Evolutionary conservation across 2,113 vertebrate species (phyloP), one percentile per base, ranked within the genome.

Genomic region (Stomatorhinus ivindoensis): DNA sequence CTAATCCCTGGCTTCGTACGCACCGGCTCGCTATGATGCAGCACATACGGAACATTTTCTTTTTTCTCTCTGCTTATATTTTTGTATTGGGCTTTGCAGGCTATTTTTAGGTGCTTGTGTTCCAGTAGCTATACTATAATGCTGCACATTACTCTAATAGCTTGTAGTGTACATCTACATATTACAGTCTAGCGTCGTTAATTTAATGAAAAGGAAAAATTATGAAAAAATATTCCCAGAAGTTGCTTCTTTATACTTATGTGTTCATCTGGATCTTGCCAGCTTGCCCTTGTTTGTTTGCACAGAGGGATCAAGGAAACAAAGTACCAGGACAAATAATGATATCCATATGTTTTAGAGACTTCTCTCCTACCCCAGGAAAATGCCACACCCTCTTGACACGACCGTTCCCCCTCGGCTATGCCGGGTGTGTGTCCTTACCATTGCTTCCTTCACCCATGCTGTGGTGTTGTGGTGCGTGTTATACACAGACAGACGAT

Each of bases 71-170:
- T n/a, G 21, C 44, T 87, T 93, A 90, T 91, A 92, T 21, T 92
- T 94, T 96, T 96, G 96, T 94, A 95, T 93, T 96, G 93, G 91
- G 95, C 95, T 96, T 96, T 94, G 95, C 95, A 95, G 94, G 94
- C 95, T 55, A 94, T 95, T 80, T 47, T 83, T 94, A 94, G 21
- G 55, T 89, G 94, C 95, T 95, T 95, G 96, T 95, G 95, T 95
- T 93, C 94, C 95, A 92, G 94, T 94, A 95, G 61, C 92, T 96
- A 87, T 53, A 93, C 92, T 95, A 95, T 92, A 92, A 92, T 80
- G 93, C 95, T 94, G 95, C 96, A 90, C 96, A 96, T 96, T 94
- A 95, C 95, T 96, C 96, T 96, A 95, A 95, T 93, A 93, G 93
- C 95, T 96, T 94, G 94, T 95, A 89, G 87, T 92, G 90, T 90